Base-by-base conservation (phyloP, 2,113 vertebrate genomes). In the Anhinga anhinga region DNA sequence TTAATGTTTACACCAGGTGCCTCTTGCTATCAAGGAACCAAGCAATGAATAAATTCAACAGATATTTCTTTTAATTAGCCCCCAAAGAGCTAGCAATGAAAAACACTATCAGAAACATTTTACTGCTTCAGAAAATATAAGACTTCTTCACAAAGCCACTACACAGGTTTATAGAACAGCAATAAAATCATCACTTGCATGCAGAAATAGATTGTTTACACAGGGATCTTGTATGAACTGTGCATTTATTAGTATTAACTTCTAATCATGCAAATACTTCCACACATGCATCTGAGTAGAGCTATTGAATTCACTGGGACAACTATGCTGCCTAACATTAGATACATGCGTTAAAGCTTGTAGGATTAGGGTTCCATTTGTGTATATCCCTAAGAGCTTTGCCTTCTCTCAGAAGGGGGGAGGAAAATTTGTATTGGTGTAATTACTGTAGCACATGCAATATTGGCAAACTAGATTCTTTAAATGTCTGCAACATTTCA, bases 31-130 rank as follows among this genome's bases (percentile, higher is more conserved):
- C 91, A 96, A 81, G 78, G 84, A 97, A 91, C 89, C 59, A 90
- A 91, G 79, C 84, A 94, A 96, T 78, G 93, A 96, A 97, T 96
- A 96, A 88, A 96, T 94, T 93, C 90, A 97, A 90, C 87, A 95
- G 94, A 78, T 96, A 94, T 93, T 96, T 93, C 82, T 95, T 94
- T 90, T 97, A 96, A 97, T 97, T 97, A 96, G 89, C 71, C 93
- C 93, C 97, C 86, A 81, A 94, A 97, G 96, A 97, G 84, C 89
- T n/a, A 50, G 87, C 91, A 96, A 78, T 67, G 91, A 90, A 94
- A 95, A 96, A 80, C 79, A 82, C 23, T 62, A 95, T 95, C 94
- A 96, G 95, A 97, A 96, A 77, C 42, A 71, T 89, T 96, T 90
- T 86, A 70, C 45, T 89, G 71, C 92, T 90, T 93, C 63, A 74